Conservation (phyloP, 2,888 invertebrate species). For the Blomia tropicalis region DNA sequence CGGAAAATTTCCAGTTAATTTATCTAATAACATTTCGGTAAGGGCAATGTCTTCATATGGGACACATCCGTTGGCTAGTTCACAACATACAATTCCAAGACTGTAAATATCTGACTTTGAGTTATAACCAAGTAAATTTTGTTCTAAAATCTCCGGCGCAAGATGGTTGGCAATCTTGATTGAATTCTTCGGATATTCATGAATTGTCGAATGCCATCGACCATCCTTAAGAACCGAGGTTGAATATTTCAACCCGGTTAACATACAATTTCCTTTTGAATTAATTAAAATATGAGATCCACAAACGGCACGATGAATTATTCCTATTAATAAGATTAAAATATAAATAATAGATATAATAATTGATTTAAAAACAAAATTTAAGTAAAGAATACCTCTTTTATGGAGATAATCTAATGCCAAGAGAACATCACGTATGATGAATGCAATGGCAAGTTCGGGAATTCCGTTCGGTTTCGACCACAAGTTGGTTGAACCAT, state of each 20-base stretch:
- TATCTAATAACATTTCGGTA: conserved; percentile 81
- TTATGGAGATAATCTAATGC: conserved; percentile 70
- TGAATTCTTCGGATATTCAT: conserved; percentile 56
- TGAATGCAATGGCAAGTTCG: conserved; percentile 60
- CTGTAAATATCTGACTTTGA: conserved; percentile 82
- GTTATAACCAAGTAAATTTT: conserved; percentile 70
- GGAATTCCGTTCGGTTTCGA: conserved; percentile 47
- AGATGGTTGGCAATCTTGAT: conserved; percentile 63
- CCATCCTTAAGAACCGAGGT: conserved; percentile 57
- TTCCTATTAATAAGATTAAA: conserved; percentile 41
- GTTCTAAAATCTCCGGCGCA: conserved; percentile 75
- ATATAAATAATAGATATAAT: conserved; percentile 75
- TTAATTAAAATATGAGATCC: conserved; percentile 68
- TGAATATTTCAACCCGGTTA: conserved; percentile 63
- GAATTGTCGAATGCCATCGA: conserved; percentile 49
- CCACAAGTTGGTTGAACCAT: conserved; percentile 33
- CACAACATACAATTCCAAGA: conserved; percentile 68
- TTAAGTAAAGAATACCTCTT: conserved; percentile 52
- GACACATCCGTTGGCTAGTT: conserved; percentile 70
- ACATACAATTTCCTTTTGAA: conserved; percentile 50
- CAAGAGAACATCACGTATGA: conserved; percentile 57
- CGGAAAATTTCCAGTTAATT: conserved; percentile 52
- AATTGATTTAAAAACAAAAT: neutral
- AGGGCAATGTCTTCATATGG: conserved; percentile 68
- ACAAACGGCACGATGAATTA: conserved; percentile 49